A percentile compares a stretch with the other conserved stretches of the same genome.
Conservation (phyloP, 2,797 vertebrate genomes). For the Limosa lapponica region DNA sequence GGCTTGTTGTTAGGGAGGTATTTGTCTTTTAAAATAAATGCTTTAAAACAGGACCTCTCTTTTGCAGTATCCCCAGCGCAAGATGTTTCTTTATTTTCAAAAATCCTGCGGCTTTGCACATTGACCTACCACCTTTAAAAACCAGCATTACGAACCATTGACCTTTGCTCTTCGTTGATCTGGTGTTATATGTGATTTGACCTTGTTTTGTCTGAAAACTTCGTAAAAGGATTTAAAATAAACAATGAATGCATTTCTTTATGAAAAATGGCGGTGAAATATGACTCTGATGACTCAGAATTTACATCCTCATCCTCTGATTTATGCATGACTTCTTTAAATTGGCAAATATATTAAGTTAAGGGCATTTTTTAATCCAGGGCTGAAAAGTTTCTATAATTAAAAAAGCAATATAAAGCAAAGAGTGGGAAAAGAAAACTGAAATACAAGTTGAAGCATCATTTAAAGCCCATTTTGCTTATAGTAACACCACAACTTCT, state of each 20-base stretch:
- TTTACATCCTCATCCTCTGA: not conserved
- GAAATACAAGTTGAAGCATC: not conserved
- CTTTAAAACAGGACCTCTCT: conserved; percentile 63
- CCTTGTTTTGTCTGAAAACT: conserved; percentile 78
- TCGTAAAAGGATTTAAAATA: conserved; percentile 66
- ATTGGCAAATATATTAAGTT: not conserved
- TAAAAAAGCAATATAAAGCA: not conserved
- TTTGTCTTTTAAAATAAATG: conserved; percentile 90
- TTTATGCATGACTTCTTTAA: conserved; percentile 19
- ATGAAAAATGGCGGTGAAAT: conserved; percentile 37
- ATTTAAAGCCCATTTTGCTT: not conserved
- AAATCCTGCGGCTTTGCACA: conserved; percentile 73
- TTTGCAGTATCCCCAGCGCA: conserved; percentile 49
- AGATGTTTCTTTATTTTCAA: conserved; percentile 65
- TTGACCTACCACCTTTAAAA: conserved; percentile 89
- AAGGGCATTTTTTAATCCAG: not conserved
- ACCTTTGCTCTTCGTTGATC: conserved; percentile 85
- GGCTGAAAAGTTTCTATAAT: not conserved
- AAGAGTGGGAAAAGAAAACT: not conserved
- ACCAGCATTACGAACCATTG: conserved; percentile 79
- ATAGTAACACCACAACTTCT: not conserved
- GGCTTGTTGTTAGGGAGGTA: conserved; percentile 88
- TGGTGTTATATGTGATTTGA: conserved; percentile 83
- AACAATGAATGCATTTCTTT: conserved; percentile 32
- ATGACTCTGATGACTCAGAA: conserved; percentile 24